Evolutionary conservation across 2,113 vertebrate genomes (phyloP).

Genomic region (Morone saxatilis): DNA sequence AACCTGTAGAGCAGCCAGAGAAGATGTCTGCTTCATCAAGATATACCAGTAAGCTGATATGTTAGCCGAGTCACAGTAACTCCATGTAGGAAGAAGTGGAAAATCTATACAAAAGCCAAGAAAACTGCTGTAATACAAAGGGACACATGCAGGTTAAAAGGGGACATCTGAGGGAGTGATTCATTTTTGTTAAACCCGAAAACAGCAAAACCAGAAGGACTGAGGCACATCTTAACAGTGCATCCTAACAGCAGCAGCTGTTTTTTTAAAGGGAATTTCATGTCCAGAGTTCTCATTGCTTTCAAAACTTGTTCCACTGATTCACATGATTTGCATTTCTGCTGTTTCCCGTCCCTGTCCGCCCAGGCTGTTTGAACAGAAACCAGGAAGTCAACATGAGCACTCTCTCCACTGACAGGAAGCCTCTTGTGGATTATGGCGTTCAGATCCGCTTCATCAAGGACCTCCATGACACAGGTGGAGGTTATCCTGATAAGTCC

Average conservation of each 20-base stretch:
- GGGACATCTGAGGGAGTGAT: not conserved
- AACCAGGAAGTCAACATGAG: conserved; percentile 78
- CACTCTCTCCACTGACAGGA: conserved; percentile 84
- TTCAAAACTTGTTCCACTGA: conserved; percentile 22
- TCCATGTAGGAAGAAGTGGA: conserved; percentile 7
- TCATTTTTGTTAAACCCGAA: not conserved
- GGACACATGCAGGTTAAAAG: not conserved
- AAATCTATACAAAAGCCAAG: not conserved
- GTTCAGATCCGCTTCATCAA: conserved; percentile 98
- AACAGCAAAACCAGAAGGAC: not conserved
- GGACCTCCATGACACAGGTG: conserved; percentile 85
- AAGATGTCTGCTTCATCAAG: conserved; percentile 55
- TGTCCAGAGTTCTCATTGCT: not conserved
- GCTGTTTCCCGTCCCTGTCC: not conserved
- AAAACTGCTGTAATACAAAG: not conserved
- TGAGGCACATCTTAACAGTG: not conserved
- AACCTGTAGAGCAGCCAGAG: conserved; percentile 35
- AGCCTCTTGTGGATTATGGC: conserved; percentile 89
- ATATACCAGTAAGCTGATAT: conserved; percentile 40
- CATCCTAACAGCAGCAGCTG: not conserved
- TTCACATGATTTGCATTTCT: conserved; percentile 60
- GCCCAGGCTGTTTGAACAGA: conserved; percentile 12
- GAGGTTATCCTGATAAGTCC: conserved; percentile 74
- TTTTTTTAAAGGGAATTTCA: not conserved
- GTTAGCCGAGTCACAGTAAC: conserved; percentile 20